Base-by-base conservation (phyloP, 2,888 invertebrate genomes). In the Ormia ochracea region DNA sequence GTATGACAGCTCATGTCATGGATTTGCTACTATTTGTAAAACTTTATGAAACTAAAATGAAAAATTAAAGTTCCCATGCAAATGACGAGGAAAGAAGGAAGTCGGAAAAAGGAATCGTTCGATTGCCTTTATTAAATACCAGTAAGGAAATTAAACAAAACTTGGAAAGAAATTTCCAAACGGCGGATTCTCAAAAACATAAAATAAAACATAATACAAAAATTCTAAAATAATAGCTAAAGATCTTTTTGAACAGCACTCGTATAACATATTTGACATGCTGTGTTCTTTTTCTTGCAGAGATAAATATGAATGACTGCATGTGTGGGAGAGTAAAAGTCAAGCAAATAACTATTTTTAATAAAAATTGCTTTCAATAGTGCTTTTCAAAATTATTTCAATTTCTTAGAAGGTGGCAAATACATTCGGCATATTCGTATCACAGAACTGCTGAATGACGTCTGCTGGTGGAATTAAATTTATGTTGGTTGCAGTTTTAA, bases 311-410 rank as follows among this genome's bases (percentile, higher is more conserved):
- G 26, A 23, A 28, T 45, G 33, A 19, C 21, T 43, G 38, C 14
- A 41, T 50, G 50, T 45, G 36, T 28, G 36, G 38, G 28, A 6
- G 38, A 23, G 28, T 31, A 23, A 58, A 74, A 76, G 63, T 63
- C 45, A 69, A 69, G 70, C 63, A 69, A 76, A 56, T 63, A 69
- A 48, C 69, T 48, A 48, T 63, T 63, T 76, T 36, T 31, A 70
- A 69, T 69, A 76, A 48, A 76, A 70, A 69, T 63, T 76, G 69
- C 76, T 63, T 69, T 76, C 76, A 63, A 54, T 76, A 54, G 73
- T 28, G 56, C 38, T 45, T 61, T 63, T 56, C 21, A 76, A 48
- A 56, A 41, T 43, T 56, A 69, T 69, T 63, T 70, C 58, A 66
- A 31, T 66, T 58, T 41, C 14, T 38, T 26, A 56, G 65, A 65